Evolutionary conservation across 2,113 vertebrate genomes (phyloP).

Genomic region (Bubo bubo): DNA sequence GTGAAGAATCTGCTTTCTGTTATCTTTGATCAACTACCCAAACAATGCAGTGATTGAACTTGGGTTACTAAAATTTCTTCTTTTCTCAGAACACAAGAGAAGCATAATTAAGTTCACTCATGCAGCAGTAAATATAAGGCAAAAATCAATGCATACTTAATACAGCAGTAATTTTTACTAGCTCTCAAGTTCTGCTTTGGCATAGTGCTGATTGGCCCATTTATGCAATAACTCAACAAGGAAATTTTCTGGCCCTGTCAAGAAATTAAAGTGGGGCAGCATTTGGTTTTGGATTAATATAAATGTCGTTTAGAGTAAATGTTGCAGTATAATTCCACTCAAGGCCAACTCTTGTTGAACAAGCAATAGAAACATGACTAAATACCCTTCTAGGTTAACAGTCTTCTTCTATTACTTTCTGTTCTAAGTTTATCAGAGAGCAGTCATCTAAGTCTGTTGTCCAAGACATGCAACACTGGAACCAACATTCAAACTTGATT

Average conservation of each 20-base stretch:
- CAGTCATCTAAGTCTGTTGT: background rate
- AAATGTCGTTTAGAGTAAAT: background rate
- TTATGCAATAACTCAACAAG: background rate
- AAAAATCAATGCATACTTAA: background rate
- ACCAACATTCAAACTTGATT: background rate
- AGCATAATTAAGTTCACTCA: background rate
- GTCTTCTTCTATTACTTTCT: background rate
- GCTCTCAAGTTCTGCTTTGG: background rate
- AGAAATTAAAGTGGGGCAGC: background rate
- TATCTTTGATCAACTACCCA: background rate
- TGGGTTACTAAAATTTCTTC: background rate
- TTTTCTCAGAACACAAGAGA: background rate
- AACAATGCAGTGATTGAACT: background rate
- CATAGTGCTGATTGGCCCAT: background rate
- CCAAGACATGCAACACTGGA: background rate
- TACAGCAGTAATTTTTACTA: background rate
- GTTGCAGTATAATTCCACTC: background rate
- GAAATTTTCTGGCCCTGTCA: background rate
- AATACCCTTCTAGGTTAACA: background rate
- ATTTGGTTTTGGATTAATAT: background rate
- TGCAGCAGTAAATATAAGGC: background rate
- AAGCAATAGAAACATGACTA: background rate
- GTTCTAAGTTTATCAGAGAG: conserved; percentile 9
- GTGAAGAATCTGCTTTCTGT: background rate
- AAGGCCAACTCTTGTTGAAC: background rate